phyloP scores from a whole-genome alignment of 37 sponge, comb jelly and placozoan genomes.

The Cliona cf. orientalis region DNA sequence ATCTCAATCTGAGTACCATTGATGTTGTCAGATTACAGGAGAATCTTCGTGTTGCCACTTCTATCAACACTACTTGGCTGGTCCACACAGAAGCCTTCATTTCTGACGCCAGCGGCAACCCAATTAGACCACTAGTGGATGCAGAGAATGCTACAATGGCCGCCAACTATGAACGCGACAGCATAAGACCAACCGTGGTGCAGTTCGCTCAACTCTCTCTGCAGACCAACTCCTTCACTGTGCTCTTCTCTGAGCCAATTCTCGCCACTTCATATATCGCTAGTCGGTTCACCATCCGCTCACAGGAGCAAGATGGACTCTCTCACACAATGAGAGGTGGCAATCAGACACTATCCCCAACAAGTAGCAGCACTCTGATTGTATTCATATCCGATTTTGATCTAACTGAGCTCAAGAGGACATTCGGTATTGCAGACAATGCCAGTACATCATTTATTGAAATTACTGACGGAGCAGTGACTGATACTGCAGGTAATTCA shows the following conservation, averaged over 20 bases:
- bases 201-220: slow-evolving; percentile 64
- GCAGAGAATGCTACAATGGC: slow-evolving; percentile 59
- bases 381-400: slow-evolving; percentile 47
- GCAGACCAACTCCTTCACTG: slow-evolving; percentile 59
- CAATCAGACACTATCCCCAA: slow-evolving; percentile 20
- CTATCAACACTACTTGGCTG: slow-evolving; percentile 69
- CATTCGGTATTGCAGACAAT: slow-evolving; percentile 47
- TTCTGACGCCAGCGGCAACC: slow-evolving; percentile 61
- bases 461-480: slow-evolving; percentile 63
- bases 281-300: slow-evolving; percentile 47
- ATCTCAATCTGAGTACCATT: slow-evolving; percentile 27
- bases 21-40: slow-evolving; percentile 74
- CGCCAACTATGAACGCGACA: slow-evolving; percentile 43
- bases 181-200: slow-evolving; percentile 57
- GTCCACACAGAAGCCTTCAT: slow-evolving; percentile 49
- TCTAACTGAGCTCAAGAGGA: slow-evolving; percentile 71
- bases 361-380: slow-evolving; percentile 15
- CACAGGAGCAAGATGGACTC: slow-evolving; percentile 38
- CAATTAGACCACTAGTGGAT: slow-evolving; percentile 35
- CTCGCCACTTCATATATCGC: slow-evolving; percentile 42
- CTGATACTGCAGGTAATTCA: slow-evolving; percentile 77
- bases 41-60: slow-evolving; percentile 70
- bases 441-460: slow-evolving; percentile 49
- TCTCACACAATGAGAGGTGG: slow-evolving; percentile 66
- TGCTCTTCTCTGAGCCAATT: slow-evolving; percentile 81